Conservation (phyloP, 2,113 vertebrate genomes). For the Clinocottus analis region DNA sequence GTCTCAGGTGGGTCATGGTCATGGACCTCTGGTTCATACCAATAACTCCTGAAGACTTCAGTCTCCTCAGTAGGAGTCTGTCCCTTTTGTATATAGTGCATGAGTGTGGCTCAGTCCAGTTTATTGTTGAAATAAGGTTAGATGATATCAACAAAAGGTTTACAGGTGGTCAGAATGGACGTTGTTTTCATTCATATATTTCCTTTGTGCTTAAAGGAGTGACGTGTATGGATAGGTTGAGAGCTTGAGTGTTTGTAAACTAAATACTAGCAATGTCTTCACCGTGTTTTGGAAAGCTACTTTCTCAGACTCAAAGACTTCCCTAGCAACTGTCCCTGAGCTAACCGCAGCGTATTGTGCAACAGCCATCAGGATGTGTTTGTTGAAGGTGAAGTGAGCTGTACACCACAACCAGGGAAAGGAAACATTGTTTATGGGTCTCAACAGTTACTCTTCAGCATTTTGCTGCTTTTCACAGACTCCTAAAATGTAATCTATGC, state of each 20-base stretch:
- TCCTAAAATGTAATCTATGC: background rate
- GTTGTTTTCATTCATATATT: background rate
- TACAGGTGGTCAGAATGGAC: background rate
- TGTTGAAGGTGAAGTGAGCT: background rate
- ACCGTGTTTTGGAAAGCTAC: background rate
- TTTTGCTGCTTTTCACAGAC: slow-evolving; percentile 2
- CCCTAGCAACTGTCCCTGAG: slow-evolving; percentile 13
- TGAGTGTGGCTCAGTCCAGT: too few species aligned
- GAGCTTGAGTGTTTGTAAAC: background rate
- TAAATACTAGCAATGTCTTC: background rate
- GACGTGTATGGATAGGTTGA: background rate
- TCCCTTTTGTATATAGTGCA: too few species aligned
- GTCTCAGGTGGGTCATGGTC: background rate
- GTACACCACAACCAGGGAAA: slow-evolving; percentile 17
- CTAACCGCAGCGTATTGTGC: slow-evolving; percentile 27
- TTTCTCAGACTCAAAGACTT: slow-evolving; percentile 16
- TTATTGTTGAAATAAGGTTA: background rate
- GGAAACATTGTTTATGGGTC: slow-evolving; percentile 7
- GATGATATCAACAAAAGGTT: background rate
- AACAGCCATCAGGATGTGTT: slow-evolving; percentile 10
- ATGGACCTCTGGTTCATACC: slow-evolving; percentile 3
- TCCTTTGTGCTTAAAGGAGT: background rate
- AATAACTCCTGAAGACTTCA: background rate
- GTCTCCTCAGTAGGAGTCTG: too few species aligned
- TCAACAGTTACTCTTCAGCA: background rate